A percentile compares a stretch with the other conserved stretches of the same genome.
These are phyloP conservation scores for Nothoprocta perdicaria DNA, from an alignment of 2,113 vertebrate species.

Conservation along the genomic window DNA sequence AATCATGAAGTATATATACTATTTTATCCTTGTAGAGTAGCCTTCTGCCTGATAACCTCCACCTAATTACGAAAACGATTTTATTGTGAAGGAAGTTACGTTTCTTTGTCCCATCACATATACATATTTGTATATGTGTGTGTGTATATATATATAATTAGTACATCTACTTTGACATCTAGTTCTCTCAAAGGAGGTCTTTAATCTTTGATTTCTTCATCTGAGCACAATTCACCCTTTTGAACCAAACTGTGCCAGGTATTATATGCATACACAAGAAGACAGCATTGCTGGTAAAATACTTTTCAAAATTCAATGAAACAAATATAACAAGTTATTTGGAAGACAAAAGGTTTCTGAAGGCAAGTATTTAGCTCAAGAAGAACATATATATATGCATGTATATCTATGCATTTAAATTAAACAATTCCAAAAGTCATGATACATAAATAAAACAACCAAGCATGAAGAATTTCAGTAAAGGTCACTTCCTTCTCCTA, in stretches of 20 bases:
- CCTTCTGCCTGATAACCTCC: neutral
- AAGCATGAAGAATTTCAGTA: neutral
- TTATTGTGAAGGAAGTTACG: neutral
- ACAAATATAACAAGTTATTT: neutral
- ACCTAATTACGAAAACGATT: neutral
- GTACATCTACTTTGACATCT: neutral
- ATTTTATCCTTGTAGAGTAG: neutral
- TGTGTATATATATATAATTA: too few species aligned
- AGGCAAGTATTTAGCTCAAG: neutral
- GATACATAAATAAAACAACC: neutral
- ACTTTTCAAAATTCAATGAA: neutral
- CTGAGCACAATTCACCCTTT: neutral
- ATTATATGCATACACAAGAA: neutral
- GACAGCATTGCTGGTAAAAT: neutral
- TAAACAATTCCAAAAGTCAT: neutral
- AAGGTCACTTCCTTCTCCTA: neutral
- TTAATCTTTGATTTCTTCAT: neutral
- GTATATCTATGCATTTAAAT: neutral
- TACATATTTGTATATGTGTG: too few species aligned
- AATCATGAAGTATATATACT: neutral
- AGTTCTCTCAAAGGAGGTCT: neutral
- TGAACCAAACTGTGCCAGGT: neutral
- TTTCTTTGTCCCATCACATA: neutral
- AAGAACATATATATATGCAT: rapidly evolving
- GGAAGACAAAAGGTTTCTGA: neutral